Conservation (phyloP, 37 sponge, comb jelly and placozoan species). For the Agelas oroides region DNA sequence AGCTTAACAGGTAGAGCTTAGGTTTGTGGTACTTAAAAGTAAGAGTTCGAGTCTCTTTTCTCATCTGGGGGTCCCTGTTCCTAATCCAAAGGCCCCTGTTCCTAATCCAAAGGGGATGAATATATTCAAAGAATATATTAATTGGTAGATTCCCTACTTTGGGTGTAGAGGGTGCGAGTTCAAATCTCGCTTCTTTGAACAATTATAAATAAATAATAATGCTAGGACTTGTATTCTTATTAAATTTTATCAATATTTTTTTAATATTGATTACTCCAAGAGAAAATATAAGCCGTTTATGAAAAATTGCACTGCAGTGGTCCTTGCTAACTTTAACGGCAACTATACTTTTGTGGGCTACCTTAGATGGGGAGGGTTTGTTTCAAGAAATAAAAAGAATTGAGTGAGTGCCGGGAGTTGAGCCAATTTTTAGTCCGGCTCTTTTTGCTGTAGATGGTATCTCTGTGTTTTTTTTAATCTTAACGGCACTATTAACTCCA, state of each 20-base stretch:
- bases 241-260: conserved; percentile 46
- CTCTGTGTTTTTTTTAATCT: conserved; percentile 69
- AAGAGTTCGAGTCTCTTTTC: conserved; percentile 87
- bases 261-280: conserved; percentile 45
- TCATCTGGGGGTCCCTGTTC: too few species aligned
- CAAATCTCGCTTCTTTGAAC: conserved; percentile 76
- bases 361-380: conserved; percentile 66
- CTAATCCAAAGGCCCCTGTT: too few species aligned
- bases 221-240: conserved; percentile 61
- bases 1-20: conserved; percentile 52
- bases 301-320: conserved; percentile 59
- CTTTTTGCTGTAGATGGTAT: conserved; percentile 77
- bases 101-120: too few species aligned
- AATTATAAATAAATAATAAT: conserved; percentile 12
- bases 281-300: conserved; percentile 40
- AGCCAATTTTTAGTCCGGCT: conserved; percentile 33
- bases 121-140: conserved; percentile 73
- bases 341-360: conserved; percentile 65
- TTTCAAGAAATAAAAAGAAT: conserved; percentile 64
- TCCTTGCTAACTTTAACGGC: conserved; percentile 68
- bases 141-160: conserved; percentile 78
- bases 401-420: conserved; percentile 33
- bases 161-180: conserved; percentile 86
- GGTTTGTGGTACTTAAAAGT: conserved; percentile 75
- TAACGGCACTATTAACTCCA: conserved; percentile 67